Percentiles rank a stretch among this genome's conserved stretches.
Evolutionary conservation across 2,888 invertebrate species (phyloP).

Genomic region (Zonitis immaculata): DNA sequence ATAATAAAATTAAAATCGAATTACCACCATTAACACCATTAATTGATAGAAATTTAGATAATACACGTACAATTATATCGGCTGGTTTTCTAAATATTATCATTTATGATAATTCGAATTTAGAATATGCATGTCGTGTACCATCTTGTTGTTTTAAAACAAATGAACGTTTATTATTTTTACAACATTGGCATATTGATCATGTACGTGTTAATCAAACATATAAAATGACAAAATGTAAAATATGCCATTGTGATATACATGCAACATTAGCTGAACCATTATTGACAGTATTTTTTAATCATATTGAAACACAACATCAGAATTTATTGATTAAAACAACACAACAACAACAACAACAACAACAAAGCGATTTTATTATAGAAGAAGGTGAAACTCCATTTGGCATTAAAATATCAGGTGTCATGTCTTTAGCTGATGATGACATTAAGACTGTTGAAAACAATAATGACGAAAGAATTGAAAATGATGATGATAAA

Average conservation of each 20-base stretch:
- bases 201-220: constrained; percentile 27
- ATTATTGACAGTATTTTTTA: constrained; percentile 27
- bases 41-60: constrained; percentile 11
- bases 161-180: constrained; percentile 33
- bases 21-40: constrained; percentile 27
- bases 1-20: constrained; percentile 8
- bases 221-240: constrained; percentile 15
- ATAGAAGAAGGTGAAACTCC: constrained; percentile 37
- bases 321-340: constrained; percentile 27
- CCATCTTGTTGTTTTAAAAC: constrained; percentile 38
- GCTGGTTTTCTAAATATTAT: constrained; percentile 30
- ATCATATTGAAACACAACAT: constrained; percentile 9
- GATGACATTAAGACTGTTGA: background rate
- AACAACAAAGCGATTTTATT: background rate
- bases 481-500: too few relatives aligned
- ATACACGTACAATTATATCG: constrained; percentile 10
- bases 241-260: constrained; percentile 12
- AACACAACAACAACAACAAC: constrained; percentile 12
- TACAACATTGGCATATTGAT: constrained; percentile 38
- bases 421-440: constrained; percentile 37
- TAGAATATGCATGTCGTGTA: constrained; percentile 38
- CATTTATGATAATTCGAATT: constrained; percentile 16
- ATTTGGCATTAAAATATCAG: constrained; percentile 49
- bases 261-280: background rate
- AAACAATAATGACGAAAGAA: constrained; percentile 6